phyloP scores from a whole-genome alignment of 1,140 invertebrate genomes.

The Hestina assimilis region DNA sequence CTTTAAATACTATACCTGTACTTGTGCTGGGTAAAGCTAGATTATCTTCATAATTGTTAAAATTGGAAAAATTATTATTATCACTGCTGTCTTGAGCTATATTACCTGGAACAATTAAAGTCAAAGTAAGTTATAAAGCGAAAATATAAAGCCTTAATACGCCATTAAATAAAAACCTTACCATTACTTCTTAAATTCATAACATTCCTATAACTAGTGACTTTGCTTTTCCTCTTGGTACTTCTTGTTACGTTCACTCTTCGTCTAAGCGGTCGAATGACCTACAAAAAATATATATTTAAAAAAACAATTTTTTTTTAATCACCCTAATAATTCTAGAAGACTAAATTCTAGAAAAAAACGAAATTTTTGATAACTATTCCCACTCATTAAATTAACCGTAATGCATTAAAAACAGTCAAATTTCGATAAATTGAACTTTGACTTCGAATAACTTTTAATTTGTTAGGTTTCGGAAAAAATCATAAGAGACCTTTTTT shows the following conservation, averaged over 20 bases:
- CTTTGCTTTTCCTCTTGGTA: conserved; percentile 68
- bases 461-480: too few species aligned
- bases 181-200: conserved; percentile 65
- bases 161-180: conserved; percentile 19
- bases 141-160: not conserved
- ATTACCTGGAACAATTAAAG: conserved; percentile 36
- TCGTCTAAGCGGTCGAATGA: conserved; percentile 56
- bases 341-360: too few species aligned
- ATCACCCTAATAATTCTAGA: too few species aligned
- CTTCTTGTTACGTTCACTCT: conserved; percentile 61
- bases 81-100: conserved; percentile 60
- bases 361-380: too few species aligned
- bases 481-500: too few species aligned
- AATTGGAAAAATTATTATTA: conserved; percentile 57
- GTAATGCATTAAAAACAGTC: too few species aligned
- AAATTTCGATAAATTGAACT: too few species aligned
- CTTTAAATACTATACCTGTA: too few species aligned
- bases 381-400: too few species aligned
- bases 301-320: not conserved
- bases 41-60: conserved; percentile 61
- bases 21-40: conserved; percentile 79
- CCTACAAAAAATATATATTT: conserved; percentile 49
- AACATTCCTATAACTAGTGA: conserved; percentile 57
- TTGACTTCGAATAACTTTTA: too few species aligned
- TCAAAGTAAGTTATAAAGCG: not conserved